Evolutionary conservation across 2,888 invertebrate species (phyloP), one percentile per base, ranked within the genome.

Genomic region (Oxycera nigricornis): DNA sequence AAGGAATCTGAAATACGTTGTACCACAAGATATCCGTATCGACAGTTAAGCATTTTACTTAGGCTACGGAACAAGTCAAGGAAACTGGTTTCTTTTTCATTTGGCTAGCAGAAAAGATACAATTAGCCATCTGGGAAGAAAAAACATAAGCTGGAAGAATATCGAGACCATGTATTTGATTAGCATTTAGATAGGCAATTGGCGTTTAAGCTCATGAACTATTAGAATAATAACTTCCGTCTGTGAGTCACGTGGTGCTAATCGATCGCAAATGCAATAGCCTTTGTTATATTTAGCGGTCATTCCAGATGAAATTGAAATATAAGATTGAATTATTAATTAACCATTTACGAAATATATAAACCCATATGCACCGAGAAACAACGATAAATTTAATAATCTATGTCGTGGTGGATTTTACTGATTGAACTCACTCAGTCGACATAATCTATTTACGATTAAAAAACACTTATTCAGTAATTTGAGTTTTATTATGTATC

Each of bases 221-320:
- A n/a, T n/a, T n/a, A n/a, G n/a, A n/a, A n/a, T n/a, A n/a, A 57
- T 57, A 24, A 31, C 61, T 61, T 61, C 61, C 61, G 24, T 6
- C 17, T 31, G 17, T 61, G 61, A 61, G 31, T 61, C 61, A 61
- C 31, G 61, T 2, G n/a, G n/a, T n/a, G n/a, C n/a, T n/a, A n/a
- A n/a, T n/a, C n/a, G n/a, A n/a, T n/a, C n/a, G n/a, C n/a, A n/a
- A n/a, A n/a, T n/a, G n/a, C n/a, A n/a, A n/a, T n/a, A n/a, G n/a
- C n/a, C n/a, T n/a, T n/a, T n/a, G n/a, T n/a, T n/a, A n/a, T n/a
- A n/a, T n/a, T n/a, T n/a, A n/a, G n/a, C n/a, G n/a, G n/a, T n/a
- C n/a, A n/a, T n/a, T n/a, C n/a, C n/a, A n/a, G n/a, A n/a, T n/a
- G n/a, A n/a, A n/a, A n/a, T n/a, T n/a, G n/a, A n/a, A n/a, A n/a